Evolutionary conservation across 2,888 invertebrate species (phyloP), one percentile per base, ranked within the genome.

Genomic region (Trissolcus japonicus): DNA sequence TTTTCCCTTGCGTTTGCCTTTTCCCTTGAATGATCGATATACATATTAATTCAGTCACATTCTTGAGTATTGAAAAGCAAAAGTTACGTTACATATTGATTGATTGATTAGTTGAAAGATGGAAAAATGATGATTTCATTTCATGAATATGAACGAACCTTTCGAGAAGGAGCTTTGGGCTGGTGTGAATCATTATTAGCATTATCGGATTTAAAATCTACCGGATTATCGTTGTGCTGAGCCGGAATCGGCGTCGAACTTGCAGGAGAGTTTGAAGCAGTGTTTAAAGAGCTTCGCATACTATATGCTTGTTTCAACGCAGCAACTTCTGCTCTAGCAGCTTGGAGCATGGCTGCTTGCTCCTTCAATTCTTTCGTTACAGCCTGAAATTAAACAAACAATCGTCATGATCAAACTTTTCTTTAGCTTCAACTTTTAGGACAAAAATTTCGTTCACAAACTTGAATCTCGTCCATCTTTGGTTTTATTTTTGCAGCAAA

Each of bases 91-190:
- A 19, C 25, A 6, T 25, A 25, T 25, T 25, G 25, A 25, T 6
- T 25, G 4, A 25, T 25, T 25, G 25, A 25, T 6, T 25, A 0
- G 4, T 25, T 25, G 4, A 25, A 25, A 4, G 2, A 25, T 25
- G 25, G n/a, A 46, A 4, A 16, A 46, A 25, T 6, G 14, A 14
- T 46, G 46, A 46, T 14, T 6, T 2, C 1, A 46, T 14, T 6
- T 2, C 1, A 29, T 65, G 6, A 43, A 25, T 56, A 53, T 41
- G 56, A 13, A 75, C 68, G 57, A 75, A 75, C 93, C 86, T 93
- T 94, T 78, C 92, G 92, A 87, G 93, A 91, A 53, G 93, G 89
- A 83, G 92, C 92, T 84, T 93, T 94, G 55, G 92, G 92, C 11
- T 92, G 92, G 29, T 81, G 81, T 17, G 84, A 82, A 57, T 83